Evolutionary conservation across 2,888 invertebrate species (phyloP).

Genomic region (Agrochola lota): DNA sequence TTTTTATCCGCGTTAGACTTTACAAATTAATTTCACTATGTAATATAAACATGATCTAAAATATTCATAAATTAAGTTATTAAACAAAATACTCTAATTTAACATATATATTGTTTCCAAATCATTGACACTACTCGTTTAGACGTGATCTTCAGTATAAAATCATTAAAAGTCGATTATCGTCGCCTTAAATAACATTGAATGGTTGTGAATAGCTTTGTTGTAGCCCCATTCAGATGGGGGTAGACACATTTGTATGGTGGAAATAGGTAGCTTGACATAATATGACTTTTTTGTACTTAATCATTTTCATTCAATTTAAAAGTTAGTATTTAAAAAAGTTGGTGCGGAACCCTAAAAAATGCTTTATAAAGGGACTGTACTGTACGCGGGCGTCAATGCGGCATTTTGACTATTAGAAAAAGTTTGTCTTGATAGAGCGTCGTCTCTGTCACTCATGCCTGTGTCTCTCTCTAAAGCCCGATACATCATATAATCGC

Average conservation of each 20-base stretch:
- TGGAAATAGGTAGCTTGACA: not conserved
- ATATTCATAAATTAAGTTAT: too few species aligned
- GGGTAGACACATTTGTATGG: not conserved
- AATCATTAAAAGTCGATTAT: too few species aligned
- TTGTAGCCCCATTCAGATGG: not conserved
- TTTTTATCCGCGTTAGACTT: too few species aligned
- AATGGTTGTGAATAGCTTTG: not conserved
- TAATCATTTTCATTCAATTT: not conserved
- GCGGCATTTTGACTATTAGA: not conserved
- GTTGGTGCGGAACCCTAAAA: not conserved
- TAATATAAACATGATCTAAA: too few species aligned
- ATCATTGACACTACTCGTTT: too few species aligned
- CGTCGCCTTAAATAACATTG: not conserved
- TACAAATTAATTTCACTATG: too few species aligned
- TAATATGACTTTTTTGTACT: not conserved
- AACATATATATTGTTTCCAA: too few species aligned
- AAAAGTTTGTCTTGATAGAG: not conserved
- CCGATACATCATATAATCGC: not conserved
- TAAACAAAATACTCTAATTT: too few species aligned
- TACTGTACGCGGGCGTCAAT: not conserved
- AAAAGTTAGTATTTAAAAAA: not conserved
- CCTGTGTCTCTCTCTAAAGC: not conserved
- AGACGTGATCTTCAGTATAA: too few species aligned
- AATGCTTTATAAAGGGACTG: not conserved
- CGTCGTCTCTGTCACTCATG: not conserved